Conservation (phyloP, 2,113 vertebrate species). For the Empidonax alnorum region DNA sequence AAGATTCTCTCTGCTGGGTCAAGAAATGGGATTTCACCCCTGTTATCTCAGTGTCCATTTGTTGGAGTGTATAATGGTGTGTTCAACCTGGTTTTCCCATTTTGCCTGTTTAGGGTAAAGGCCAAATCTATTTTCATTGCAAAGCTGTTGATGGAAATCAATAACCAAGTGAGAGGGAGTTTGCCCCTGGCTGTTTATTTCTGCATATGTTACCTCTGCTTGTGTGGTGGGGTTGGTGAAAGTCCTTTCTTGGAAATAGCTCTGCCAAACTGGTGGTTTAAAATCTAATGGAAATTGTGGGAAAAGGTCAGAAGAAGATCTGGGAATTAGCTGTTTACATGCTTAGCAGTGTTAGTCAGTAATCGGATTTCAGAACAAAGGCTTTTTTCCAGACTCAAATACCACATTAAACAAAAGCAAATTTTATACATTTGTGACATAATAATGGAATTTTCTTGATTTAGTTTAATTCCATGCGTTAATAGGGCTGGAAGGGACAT, state of each 20-base stretch:
- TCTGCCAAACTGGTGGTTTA: background rate
- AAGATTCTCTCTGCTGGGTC: background rate
- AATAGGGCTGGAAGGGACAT: background rate
- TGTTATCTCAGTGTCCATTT: background rate
- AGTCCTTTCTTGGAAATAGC: background rate
- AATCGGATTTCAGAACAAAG: conserved; percentile 2
- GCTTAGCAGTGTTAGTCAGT: background rate
- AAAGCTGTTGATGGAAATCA: background rate
- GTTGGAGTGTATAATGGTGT: background rate
- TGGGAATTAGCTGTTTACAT: background rate
- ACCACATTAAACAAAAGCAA: background rate
- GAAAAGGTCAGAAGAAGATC: background rate
- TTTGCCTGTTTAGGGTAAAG: background rate
- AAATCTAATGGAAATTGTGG: background rate
- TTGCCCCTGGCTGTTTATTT: background rate
- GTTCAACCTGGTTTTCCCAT: background rate
- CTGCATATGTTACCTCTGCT: background rate
- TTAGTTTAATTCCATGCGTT: background rate
- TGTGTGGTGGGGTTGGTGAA: background rate
- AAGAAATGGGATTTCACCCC: background rate
- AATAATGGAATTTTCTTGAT: background rate
- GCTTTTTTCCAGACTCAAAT: background rate
- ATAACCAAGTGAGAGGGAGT: background rate
- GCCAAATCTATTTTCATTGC: background rate
- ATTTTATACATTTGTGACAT: background rate